Evolutionary conservation across 1,140 invertebrate genomes (phyloP).

Genomic region (Cydia fagiglandana): DNA sequence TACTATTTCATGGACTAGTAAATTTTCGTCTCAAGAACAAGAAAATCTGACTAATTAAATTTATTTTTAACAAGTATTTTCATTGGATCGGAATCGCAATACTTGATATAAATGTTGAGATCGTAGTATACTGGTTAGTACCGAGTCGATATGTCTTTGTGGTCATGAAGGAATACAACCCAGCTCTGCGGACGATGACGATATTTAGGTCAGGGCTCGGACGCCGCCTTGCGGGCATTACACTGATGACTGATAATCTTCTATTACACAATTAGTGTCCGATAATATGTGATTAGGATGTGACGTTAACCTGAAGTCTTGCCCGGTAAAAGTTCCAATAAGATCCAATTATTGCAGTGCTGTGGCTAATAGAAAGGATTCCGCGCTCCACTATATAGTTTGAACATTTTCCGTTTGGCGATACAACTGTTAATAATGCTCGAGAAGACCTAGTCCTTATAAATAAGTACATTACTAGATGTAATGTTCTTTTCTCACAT

Average conservation of each 20-base stretch:
- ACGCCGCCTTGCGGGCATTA: constrained; percentile 28
- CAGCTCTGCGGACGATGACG: constrained; percentile 16
- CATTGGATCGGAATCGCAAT: no score
- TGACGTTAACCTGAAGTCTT: neutral
- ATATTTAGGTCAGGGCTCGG: constrained; percentile 29
- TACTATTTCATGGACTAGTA: no score
- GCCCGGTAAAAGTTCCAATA: neutral
- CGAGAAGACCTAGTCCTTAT: neutral
- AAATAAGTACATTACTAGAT: no score
- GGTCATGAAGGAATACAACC: neutral
- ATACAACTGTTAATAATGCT: neutral
- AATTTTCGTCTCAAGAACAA: no score
- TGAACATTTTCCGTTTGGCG: neutral
- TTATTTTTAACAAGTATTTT: no score
- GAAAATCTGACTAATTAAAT: no score
- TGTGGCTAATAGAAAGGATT: neutral
- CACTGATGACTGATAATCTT: constrained; percentile 30
- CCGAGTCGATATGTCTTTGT: neutral
- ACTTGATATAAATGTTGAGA: neutral
- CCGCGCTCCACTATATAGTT: neutral
- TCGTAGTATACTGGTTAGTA: neutral
- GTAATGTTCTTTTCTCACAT: no score
- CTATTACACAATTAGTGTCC: constrained; percentile 26
- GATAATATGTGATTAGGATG: constrained; percentile 22
- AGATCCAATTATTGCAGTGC: neutral